These are phyloP conservation scores for Mythimna lalbum DNA, from an alignment of 2,888 invertebrate genomes.

Conservation along the genomic window DNA sequence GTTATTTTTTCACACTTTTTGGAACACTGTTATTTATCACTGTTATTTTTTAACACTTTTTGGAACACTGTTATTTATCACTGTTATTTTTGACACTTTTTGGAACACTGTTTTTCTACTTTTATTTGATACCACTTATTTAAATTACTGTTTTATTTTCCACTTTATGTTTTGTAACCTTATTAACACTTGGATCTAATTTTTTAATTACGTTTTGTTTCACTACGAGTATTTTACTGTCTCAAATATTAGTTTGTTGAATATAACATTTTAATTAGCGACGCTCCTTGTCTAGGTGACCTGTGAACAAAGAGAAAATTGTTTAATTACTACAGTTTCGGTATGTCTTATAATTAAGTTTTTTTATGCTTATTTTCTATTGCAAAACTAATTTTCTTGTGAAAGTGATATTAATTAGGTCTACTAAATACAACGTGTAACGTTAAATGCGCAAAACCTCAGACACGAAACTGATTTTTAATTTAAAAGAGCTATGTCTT, in stretches of 20 bases:
- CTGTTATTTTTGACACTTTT: slow-evolving; percentile 12
- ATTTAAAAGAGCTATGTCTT: too few relatives aligned
- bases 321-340: slow-evolving; percentile 31
- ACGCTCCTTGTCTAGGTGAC: slow-evolving; percentile 16
- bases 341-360: slow-evolving; percentile 26
- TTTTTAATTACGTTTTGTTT: slow-evolving; percentile 24
- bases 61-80: neutral
- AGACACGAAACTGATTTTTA: too few relatives aligned
- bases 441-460: too few relatives aligned
- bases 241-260: neutral
- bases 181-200: slow-evolving; percentile 3
- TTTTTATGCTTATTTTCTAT: slow-evolving; percentile 23
- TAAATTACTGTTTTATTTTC: neutral
- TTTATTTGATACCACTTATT: too few relatives aligned
- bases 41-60: slow-evolving; percentile 3
- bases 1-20: slow-evolving; percentile 14
- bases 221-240: slow-evolving; percentile 21
- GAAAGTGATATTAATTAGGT: slow-evolving; percentile 10
- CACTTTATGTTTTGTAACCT: neutral
- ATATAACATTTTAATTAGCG: slow-evolving; percentile 36
- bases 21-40: slow-evolving; percentile 5
- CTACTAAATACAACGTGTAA: too few relatives aligned
- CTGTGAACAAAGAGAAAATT: slow-evolving; percentile 63
- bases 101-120: neutral
- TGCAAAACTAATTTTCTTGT: neutral